Evolutionary conservation across 2,797 vertebrate genomes (phyloP).

Genomic region (Syngnathus rostellatus): DNA sequence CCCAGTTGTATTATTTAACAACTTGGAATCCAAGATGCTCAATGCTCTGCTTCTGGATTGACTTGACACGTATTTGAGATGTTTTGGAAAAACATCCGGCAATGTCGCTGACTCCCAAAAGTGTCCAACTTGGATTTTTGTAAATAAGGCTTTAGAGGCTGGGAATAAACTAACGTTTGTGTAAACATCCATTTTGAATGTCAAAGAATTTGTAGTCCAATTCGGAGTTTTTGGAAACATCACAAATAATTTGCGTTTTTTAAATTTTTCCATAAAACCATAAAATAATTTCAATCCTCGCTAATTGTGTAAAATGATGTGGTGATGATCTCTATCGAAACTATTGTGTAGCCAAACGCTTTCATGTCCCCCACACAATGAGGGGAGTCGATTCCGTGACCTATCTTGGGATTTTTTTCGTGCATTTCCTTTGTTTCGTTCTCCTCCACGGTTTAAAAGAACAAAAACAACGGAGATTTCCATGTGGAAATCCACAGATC

Average conservation of each 20-base stretch:
- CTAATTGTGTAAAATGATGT: background rate
- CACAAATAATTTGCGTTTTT: too few relatives aligned
- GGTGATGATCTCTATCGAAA: background rate
- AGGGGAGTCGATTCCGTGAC: slow-evolving; percentile 21
- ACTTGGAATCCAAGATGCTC: background rate
- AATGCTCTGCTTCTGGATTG: background rate
- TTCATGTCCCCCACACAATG: slow-evolving; percentile 39
- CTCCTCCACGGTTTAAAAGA: background rate
- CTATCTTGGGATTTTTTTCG: slow-evolving; percentile 4
- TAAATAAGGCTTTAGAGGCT: too few relatives aligned
- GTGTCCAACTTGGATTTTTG: too few relatives aligned
- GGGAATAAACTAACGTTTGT: too few relatives aligned
- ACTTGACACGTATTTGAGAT: background rate
- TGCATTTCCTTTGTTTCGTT: background rate
- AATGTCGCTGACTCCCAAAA: background rate
- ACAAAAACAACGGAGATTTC: background rate
- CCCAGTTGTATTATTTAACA: background rate
- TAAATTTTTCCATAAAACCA: too few relatives aligned
- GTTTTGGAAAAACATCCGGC: background rate
- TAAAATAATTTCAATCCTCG: background rate
- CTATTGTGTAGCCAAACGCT: slow-evolving; percentile 32
- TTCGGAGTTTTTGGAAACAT: too few relatives aligned
- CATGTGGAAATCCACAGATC: background rate
- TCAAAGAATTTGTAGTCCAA: too few relatives aligned
- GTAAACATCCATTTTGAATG: too few relatives aligned